phyloP scores from a whole-genome alignment of 2,113 vertebrate genomes.

The Empidonax alnorum region DNA sequence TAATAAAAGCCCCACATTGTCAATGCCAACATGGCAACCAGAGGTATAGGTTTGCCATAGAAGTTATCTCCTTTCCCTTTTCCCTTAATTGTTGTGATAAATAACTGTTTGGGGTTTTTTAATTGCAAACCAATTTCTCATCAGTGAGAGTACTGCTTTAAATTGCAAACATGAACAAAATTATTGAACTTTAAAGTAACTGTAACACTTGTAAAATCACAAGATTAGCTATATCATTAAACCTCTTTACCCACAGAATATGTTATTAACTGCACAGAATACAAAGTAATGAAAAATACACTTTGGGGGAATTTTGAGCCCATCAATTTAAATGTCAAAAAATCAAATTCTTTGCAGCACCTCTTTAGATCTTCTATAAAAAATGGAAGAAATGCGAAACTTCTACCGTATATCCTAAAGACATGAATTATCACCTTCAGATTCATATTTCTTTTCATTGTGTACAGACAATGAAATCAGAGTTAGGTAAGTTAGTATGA shows the following conservation, averaged over 20 bases:
- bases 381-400: background rate
- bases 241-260: background rate
- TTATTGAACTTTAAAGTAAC: background rate
- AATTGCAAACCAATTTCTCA: background rate
- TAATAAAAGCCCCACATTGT: rapidly evolving
- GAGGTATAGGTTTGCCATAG: background rate
- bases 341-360: background rate
- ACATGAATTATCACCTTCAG: background rate
- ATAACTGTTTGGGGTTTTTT: background rate
- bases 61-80: background rate
- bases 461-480: background rate
- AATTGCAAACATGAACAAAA: background rate
- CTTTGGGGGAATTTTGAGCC: background rate
- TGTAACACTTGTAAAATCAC: background rate
- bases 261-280: background rate
- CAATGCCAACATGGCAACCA: background rate
- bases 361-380: background rate
- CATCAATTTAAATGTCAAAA: background rate
- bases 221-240: background rate
- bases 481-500: background rate
- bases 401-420: background rate
- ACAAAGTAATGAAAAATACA: background rate
- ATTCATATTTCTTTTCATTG: background rate
- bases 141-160: background rate
- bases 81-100: background rate